Conservation (phyloP, 2,888 invertebrate genomes). For the Drosophila mayaguana region DNA sequence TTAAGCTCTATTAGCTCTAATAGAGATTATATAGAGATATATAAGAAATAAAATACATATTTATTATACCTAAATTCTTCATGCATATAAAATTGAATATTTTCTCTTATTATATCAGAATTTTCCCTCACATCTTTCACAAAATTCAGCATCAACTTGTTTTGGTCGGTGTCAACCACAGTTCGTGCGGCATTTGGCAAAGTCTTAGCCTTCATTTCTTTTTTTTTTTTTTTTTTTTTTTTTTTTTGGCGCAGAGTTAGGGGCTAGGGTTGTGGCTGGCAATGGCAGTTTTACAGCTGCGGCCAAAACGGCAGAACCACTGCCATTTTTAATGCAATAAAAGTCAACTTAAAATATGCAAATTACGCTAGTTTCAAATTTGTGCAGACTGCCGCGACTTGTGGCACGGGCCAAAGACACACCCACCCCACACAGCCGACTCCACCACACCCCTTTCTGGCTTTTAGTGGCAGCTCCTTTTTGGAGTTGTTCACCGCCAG, state of each 20-base stretch:
- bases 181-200: slow-evolving; percentile 35
- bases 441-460: not conserved
- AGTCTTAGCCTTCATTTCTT: slow-evolving; percentile 35
- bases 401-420: slow-evolving; percentile 3
- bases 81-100: too few species aligned
- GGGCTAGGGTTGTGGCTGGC: slow-evolving; percentile 10
- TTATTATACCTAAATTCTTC: not conserved
- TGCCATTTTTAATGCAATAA: slow-evolving; percentile 83
- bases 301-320: slow-evolving; percentile 75
- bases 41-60: not conserved
- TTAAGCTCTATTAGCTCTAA: too few species aligned
- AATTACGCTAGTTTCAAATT: slow-evolving; percentile 81
- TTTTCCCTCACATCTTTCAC: not conserved
- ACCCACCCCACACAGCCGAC: not conserved
- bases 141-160: too few species aligned
- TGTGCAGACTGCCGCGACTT: slow-evolving; percentile 71
- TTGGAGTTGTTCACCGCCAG: slow-evolving; percentile 31
- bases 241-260: not conserved
- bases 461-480: slow-evolving; percentile 17
- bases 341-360: slow-evolving; percentile 83
- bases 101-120: too few species aligned
- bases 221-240: not conserved
- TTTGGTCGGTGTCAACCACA: slow-evolving; percentile 24
- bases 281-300: slow-evolving; percentile 63
- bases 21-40: not conserved